Base-by-base conservation (phyloP, 2,888 invertebrate genomes). In the Dryobotodes eremita region DNA sequence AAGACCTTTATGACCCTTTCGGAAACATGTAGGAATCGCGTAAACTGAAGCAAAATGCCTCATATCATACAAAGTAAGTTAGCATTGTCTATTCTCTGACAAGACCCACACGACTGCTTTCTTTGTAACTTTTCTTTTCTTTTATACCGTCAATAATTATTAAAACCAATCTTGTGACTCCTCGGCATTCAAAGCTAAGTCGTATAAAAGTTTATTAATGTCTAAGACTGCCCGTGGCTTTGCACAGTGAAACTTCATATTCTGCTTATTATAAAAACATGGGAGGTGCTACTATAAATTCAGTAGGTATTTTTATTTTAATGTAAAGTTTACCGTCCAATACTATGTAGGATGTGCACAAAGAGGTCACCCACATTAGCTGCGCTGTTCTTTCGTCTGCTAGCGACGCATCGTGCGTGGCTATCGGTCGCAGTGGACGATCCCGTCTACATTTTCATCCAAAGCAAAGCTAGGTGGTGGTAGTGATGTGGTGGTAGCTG, bases 121-220 rank as follows among this genome's bases (percentile, higher is more conserved):
- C 15, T 46, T 31, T 31, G 7, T 31, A 23, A 50, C 42, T 57
- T 79, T 64, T 57, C 4, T n/a, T 57, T n/a, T 57, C 0, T 55
- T 69, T 36, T 36, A 62, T 46, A 46, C n/a, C n/a, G 20, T 59
- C 20, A 79, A 65, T 59, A n/a, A 79, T 71, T 65, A 79, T 72
- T 72, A 59, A 53, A 79, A 59, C 59, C 65, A 71, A 79, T 72
- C 79, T 79, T 65, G 4, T 2, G 0, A 31, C n/a, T 59, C 13
- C n/a, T 46, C 71, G 50, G 17, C 65, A 71, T 65, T 79, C 79
- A 53, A 59, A 71, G 50, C n/a, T 8, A 79, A 71, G 64, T 79
- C 79, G 80, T 61, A 79, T 79, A 79, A 79, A 79, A 79, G 26
- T 61, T 80, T 79, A 79, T 79, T 79, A 72, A 79, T 79, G 36